These are phyloP conservation scores for Drosophila formosana DNA, from an alignment of 2,888 invertebrate species.

Conservation along the genomic window DNA sequence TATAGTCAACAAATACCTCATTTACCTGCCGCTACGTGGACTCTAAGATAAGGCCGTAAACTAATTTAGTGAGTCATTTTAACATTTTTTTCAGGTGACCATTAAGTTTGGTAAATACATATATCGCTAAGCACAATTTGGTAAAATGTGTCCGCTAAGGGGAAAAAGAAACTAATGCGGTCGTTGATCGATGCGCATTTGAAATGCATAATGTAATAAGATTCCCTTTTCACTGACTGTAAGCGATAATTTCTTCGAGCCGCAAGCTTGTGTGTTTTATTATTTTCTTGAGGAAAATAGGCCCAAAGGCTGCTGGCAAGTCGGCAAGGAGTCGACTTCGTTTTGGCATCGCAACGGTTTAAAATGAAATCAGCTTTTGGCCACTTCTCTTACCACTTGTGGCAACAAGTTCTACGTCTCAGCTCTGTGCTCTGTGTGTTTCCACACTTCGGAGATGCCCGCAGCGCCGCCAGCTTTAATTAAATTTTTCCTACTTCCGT, in stretches of 20 bases:
- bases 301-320: constrained; percentile 31
- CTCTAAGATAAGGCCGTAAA: no score
- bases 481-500: constrained; percentile 76
- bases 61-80: no score
- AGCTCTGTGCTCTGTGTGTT: constrained; percentile 12
- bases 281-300: constrained; percentile 13
- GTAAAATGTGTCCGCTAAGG: no score
- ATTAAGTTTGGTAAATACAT: no score
- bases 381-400: constrained; percentile 37
- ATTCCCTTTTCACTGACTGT: background rate
- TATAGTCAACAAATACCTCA: no score
- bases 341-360: constrained; percentile 34
- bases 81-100: no score
- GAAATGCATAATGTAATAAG: constrained; percentile 1
- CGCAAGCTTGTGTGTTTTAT: constrained; percentile 8
- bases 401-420: constrained; percentile 24
- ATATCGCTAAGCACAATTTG: no score
- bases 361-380: constrained; percentile 58
- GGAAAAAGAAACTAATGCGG: no score
- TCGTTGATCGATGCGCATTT: background rate
- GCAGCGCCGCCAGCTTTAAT: constrained; percentile 70
- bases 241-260: background rate
- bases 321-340: constrained; percentile 19
- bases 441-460: constrained; percentile 48
- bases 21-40: no score